Percentiles rank a stretch among this genome's conserved stretches.
Evolutionary conservation across 2,113 vertebrate species (phyloP).

Genomic region (Gadus chalcogrammus): DNA sequence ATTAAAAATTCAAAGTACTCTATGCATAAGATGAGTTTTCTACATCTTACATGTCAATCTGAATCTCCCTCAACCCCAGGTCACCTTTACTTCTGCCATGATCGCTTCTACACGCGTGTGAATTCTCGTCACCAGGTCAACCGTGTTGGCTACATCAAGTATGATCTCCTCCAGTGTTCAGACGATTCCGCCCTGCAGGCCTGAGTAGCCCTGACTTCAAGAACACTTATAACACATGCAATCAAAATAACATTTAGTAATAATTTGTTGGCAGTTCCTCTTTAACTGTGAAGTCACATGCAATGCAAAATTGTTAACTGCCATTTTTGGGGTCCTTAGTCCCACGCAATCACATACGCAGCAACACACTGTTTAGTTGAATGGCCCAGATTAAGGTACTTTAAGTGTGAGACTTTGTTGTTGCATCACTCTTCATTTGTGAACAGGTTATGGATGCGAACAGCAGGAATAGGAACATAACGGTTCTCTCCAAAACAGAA

Average conservation of each 20-base stretch:
- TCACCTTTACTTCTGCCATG: slow-evolving; percentile 78
- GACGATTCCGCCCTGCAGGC: slow-evolving; percentile 36
- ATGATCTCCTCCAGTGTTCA: slow-evolving; percentile 77
- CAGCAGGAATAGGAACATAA: slow-evolving; percentile 20
- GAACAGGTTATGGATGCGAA: slow-evolving; percentile 32
- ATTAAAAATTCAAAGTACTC: background rate
- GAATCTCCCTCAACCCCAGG: slow-evolving; percentile 56
- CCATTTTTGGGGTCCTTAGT: slow-evolving; percentile 15
- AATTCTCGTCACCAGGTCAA: slow-evolving; percentile 69
- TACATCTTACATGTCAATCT: background rate
- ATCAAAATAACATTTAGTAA: too few species aligned
- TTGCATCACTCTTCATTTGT: slow-evolving; percentile 32
- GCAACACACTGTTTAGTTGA: background rate
- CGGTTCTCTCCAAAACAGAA: slow-evolving; percentile 14
- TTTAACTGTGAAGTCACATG: background rate
- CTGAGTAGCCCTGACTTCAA: slow-evolving; percentile 17
- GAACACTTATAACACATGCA: background rate
- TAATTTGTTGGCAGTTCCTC: too few species aligned
- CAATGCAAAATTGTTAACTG: slow-evolving; percentile 19
- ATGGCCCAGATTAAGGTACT: too few species aligned
- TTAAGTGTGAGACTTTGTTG: too few species aligned
- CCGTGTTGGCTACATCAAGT: slow-evolving; percentile 79
- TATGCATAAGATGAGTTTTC: background rate
- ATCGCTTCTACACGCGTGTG: slow-evolving; percentile 82
- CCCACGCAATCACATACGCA: background rate